These are phyloP conservation scores for Stegodyphus dumicola DNA, from an alignment of 1,140 invertebrate genomes.

Conservation along the genomic window DNA sequence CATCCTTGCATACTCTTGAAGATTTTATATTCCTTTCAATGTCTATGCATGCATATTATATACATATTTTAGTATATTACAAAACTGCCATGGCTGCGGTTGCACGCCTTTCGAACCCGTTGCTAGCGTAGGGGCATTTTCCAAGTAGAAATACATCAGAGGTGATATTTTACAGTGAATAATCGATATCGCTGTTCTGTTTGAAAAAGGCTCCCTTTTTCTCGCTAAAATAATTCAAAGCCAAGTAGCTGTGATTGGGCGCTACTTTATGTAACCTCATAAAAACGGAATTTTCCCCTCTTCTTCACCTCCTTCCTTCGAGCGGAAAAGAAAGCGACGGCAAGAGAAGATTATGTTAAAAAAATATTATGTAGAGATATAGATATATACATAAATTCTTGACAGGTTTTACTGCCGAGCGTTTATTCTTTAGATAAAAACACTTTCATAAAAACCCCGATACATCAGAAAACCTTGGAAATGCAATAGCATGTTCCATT, in stretches of 20 bases:
- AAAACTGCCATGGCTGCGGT: no score
- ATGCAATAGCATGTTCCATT: conserved; percentile 17
- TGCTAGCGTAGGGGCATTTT: no score
- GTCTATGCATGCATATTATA: no score
- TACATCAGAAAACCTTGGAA: conserved; percentile 30
- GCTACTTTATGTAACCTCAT: conserved; percentile 52
- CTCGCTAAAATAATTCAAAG: conserved; percentile 40
- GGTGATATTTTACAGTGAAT: conserved; percentile 10
- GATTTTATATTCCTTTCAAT: no score
- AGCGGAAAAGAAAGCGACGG: conserved; percentile 20
- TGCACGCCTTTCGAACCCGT: no score
- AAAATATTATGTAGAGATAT: conserved; percentile 29
- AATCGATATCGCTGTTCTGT: conserved; percentile 19
- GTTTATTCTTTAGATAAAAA: conserved; percentile 58
- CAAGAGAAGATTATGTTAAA: conserved; percentile 42
- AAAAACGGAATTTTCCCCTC: conserved; percentile 51
- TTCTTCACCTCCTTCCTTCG: background rate
- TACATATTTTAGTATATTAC: no score
- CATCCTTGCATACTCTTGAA: no score
- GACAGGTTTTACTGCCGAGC: conserved; percentile 52
- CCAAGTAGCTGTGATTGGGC: conserved; percentile 46
- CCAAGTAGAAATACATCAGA: no score
- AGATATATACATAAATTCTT: conserved; percentile 42
- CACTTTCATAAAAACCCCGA: conserved; percentile 47
- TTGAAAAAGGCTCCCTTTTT: conserved; percentile 39